phyloP scores from a whole-genome alignment of 2,113 vertebrate species.

The Chloropsis hardwickii region DNA sequence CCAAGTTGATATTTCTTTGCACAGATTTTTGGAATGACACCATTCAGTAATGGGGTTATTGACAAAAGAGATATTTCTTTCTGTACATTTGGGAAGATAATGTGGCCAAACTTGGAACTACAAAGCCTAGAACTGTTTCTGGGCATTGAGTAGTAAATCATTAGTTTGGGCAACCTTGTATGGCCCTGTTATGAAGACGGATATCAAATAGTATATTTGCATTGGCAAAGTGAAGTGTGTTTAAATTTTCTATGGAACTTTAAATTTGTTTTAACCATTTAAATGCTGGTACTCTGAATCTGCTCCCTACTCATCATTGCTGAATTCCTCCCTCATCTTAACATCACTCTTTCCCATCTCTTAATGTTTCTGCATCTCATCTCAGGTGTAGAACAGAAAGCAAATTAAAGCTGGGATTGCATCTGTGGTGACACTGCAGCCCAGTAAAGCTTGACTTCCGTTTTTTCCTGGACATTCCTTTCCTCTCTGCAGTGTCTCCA shows the following conservation, averaged over 20 bases:
- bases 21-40: background rate
- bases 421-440: background rate
- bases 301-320: fast-evolving
- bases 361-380: background rate
- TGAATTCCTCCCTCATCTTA: fast-evolving
- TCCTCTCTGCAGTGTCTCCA: background rate
- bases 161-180: background rate
- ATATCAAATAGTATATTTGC: background rate
- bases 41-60: background rate
- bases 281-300: background rate
- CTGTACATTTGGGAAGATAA: background rate
- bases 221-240: background rate
- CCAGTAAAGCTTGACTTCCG: fast-evolving
- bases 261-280: background rate
- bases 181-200: background rate
- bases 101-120: background rate
- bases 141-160: background rate
- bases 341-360: background rate
- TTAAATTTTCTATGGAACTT: background rate
- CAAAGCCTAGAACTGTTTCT: background rate
- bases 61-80: background rate
- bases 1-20: background rate
- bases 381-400: background rate
- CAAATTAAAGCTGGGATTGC: background rate
- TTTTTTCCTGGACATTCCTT: background rate